Conservation (phyloP, 2,888 invertebrate genomes). For the Linnaemya vulpina region DNA sequence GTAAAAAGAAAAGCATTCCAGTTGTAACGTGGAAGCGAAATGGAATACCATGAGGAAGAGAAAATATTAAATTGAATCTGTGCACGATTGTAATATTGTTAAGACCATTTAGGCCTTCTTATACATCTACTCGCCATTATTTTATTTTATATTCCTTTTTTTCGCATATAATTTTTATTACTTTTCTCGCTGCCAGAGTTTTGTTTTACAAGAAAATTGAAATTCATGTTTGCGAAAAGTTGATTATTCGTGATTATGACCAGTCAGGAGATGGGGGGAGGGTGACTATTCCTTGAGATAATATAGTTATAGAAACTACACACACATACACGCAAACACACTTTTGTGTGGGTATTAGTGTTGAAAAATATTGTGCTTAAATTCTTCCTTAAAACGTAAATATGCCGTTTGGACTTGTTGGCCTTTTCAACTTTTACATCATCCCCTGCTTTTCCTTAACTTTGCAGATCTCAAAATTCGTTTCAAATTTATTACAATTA, state of each 20-base stretch:
- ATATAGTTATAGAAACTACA: not conserved
- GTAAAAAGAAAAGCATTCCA: constrained; percentile 21
- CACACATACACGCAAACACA: not conserved
- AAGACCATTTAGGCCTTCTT: constrained; percentile 52
- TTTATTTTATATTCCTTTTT: not conserved
- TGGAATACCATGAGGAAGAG: constrained; percentile 24
- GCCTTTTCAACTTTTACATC: too few species aligned
- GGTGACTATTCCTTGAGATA: not conserved
- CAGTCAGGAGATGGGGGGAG: not conserved
- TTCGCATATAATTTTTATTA: not conserved
- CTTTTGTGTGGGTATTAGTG: not conserved
- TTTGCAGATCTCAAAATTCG: not conserved
- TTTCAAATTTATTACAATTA: not conserved
- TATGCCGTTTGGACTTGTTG: too few species aligned
- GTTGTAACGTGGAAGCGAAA: constrained; percentile 2
- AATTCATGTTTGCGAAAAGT: constrained; percentile 43
- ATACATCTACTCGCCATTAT: not conserved
- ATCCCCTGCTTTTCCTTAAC: too few species aligned
- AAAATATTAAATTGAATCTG: constrained; percentile 58
- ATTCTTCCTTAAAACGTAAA: not conserved
- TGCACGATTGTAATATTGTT: constrained; percentile 55
- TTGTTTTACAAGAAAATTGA: constrained; percentile 26
- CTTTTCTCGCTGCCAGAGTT: not conserved
- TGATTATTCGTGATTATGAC: constrained; percentile 31
- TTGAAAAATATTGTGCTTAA: not conserved